Conservation (phyloP, 2,888 invertebrate genomes). For the Synanthedon myopaeformis region DNA sequence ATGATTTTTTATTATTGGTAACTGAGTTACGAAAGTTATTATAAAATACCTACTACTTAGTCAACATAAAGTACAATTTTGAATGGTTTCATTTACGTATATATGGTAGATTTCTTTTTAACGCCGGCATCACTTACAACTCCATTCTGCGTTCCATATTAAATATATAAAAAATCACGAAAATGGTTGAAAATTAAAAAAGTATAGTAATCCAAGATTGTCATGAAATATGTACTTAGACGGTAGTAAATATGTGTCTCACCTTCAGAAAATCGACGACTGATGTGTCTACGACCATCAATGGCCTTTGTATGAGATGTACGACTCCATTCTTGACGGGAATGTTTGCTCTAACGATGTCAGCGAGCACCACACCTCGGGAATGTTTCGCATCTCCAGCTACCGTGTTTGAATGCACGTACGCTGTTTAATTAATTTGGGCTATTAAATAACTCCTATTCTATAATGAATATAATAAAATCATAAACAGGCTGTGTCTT, state of each 20-base stretch:
- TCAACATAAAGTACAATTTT: no score
- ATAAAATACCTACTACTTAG: no score
- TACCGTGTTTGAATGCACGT: slow-evolving; percentile 87
- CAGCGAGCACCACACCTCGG: slow-evolving; percentile 86
- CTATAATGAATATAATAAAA: not conserved
- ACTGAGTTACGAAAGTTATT: no score
- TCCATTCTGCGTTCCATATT: no score
- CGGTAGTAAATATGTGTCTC: slow-evolving; percentile 4
- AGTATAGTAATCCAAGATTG: no score
- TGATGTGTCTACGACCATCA: slow-evolving; percentile 92
- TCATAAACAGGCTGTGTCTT: not conserved
- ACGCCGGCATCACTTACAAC: no score
- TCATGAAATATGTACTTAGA: no score
- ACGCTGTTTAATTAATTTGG: slow-evolving; percentile 65
- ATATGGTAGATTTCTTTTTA: no score
- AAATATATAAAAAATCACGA: no score
- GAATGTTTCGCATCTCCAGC: slow-evolving; percentile 82
- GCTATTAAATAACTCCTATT: not conserved
- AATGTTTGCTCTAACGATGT: slow-evolving; percentile 90
- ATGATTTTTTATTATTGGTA: no score
- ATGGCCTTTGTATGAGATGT: slow-evolving; percentile 90
- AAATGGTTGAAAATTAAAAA: no score
- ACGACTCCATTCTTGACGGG: slow-evolving; percentile 93
- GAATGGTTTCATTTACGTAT: no score
- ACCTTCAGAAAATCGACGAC: slow-evolving; percentile 89